phyloP scores from a whole-genome alignment of 2,888 invertebrate species.

The Drosophila buzzatii region DNA sequence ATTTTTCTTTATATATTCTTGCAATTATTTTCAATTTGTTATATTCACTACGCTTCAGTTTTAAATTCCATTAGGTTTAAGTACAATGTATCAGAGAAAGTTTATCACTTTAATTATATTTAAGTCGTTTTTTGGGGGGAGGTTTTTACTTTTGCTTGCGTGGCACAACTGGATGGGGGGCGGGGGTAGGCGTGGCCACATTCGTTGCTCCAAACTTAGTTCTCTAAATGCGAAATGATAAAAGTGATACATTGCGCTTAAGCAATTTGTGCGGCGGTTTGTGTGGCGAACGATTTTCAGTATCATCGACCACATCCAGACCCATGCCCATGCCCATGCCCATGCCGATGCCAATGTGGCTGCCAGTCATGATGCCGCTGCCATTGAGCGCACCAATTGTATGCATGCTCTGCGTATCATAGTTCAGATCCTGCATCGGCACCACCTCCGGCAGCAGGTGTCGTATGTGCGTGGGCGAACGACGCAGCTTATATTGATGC shows the following conservation, averaged over 20 bases:
- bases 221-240: slow-evolving; percentile 84
- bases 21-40: slow-evolving; percentile 20
- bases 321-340: slow-evolving; percentile 61
- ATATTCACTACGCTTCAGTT: slow-evolving; percentile 60
- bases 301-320: slow-evolving; percentile 73
- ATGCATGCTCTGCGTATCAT: slow-evolving; percentile 81
- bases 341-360: slow-evolving; percentile 57
- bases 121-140: slow-evolving; percentile 63
- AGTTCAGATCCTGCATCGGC: slow-evolving; percentile 85
- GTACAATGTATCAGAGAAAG: slow-evolving; percentile 73
- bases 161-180: slow-evolving; percentile 34
- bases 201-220: slow-evolving; percentile 49
- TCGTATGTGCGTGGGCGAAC: slow-evolving; percentile 84
- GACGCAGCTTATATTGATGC: slow-evolving; percentile 84
- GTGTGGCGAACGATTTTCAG: slow-evolving; percentile 63
- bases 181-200: slow-evolving; percentile 28
- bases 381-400: slow-evolving; percentile 68
- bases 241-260: slow-evolving; percentile 84
- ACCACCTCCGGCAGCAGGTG: slow-evolving; percentile 85
- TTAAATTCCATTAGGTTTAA: slow-evolving; percentile 63
- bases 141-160: slow-evolving; percentile 22
- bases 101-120: slow-evolving; percentile 74
- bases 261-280: slow-evolving; percentile 81
- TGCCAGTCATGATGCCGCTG: slow-evolving; percentile 64
- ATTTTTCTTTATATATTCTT: not conserved